Conservation (phyloP, 30 jellyfish, hydroid and myxozoan genomes). For the Nemopilema nomurai region DNA sequence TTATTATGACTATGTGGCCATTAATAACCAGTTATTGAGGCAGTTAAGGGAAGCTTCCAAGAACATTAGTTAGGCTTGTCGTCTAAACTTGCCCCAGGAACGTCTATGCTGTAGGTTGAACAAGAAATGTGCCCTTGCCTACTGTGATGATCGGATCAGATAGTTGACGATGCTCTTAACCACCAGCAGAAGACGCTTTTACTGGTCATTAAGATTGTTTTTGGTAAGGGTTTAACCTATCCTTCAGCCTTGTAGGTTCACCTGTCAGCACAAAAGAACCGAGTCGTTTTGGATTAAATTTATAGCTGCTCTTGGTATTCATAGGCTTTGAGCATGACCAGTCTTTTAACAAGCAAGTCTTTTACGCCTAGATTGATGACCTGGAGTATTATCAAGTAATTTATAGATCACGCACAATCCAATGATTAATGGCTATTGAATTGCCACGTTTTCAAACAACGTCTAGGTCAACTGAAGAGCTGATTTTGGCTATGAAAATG, state of each 20-base stretch:
- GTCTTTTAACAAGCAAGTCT: neutral
- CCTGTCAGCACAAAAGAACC: slow-evolving; percentile 10
- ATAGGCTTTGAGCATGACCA: neutral
- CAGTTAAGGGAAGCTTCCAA: neutral
- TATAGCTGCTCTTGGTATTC: slow-evolving; percentile 6
- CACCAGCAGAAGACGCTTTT: neutral
- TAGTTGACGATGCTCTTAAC: neutral
- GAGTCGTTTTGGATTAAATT: slow-evolving; percentile 1
- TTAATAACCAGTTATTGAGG: neutral
- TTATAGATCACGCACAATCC: slow-evolving; percentile 3
- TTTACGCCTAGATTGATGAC: slow-evolving; percentile 9
- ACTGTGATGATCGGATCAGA: neutral
- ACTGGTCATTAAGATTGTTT: neutral
- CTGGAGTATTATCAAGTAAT: slow-evolving; percentile 17
- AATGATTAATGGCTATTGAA: slow-evolving; percentile 27
- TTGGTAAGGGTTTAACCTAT: neutral
- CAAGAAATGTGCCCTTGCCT: too few relatives aligned
- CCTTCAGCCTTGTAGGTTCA: neutral
- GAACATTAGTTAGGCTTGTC: too few relatives aligned
- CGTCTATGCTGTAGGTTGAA: neutral
- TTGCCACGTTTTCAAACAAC: neutral
- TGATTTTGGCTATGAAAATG: too few relatives aligned
- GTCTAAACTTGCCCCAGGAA: neutral
- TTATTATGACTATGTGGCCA: neutral
- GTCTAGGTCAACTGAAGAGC: slow-evolving; percentile 44